Evolutionary conservation across 2,113 vertebrate species (phyloP).

Genomic region (Trichechus manatus): DNA sequence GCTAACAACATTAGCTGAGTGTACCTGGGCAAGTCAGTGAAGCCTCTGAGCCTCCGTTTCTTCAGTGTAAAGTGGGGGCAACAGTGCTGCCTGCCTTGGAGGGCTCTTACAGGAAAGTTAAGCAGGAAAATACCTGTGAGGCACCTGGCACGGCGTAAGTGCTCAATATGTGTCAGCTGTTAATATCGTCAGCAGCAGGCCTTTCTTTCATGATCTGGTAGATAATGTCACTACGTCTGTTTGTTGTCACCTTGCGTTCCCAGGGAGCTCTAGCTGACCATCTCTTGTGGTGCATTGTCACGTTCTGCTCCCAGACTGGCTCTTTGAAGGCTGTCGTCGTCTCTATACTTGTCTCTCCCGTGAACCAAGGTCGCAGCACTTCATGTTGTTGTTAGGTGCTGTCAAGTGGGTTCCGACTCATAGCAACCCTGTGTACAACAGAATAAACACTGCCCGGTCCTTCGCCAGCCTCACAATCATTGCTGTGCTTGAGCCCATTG

Average conservation of each 20-base stretch:
- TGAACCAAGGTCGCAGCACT: neutral
- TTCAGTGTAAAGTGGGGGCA: neutral
- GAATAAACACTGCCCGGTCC: too few species aligned
- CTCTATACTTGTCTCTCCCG: neutral
- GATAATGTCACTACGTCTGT: neutral
- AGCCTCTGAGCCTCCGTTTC: neutral
- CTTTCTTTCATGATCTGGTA: neutral
- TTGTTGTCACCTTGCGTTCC: neutral
- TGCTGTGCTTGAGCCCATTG: too few species aligned
- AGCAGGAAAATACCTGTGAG: neutral
- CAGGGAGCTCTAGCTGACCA: neutral
- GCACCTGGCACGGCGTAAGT: accelerated
- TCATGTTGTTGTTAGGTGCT: neutral
- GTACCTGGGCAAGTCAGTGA: neutral
- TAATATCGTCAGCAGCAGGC: accelerated
- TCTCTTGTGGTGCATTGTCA: neutral
- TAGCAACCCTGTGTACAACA: neutral
- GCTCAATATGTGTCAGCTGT: accelerated
- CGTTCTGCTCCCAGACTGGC: neutral
- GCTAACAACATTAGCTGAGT: too few species aligned
- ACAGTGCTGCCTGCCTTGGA: neutral
- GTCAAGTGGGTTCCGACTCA: neutral
- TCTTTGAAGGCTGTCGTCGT: neutral
- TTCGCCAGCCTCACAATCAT: too few species aligned
- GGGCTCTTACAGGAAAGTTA: accelerated